Evolutionary conservation across 2,888 invertebrate species (phyloP).

Genomic region (Exephanes ischioxanthus): DNA sequence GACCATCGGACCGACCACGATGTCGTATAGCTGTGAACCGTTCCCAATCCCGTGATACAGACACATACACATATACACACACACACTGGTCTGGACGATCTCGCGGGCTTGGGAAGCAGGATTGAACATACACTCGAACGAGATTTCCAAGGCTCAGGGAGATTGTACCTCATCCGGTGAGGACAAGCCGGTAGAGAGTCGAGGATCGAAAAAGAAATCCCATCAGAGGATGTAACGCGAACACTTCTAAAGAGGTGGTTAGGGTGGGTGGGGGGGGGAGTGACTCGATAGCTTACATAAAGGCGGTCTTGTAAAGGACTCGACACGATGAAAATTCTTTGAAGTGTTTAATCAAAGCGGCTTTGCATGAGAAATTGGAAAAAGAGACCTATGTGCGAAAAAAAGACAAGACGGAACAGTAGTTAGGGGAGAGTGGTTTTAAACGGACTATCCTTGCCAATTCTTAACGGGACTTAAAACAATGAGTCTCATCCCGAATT

Average conservation of each 20-base stretch:
- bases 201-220: conserved; percentile 38
- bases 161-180: conserved; percentile 23
- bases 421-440: no score
- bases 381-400: conserved; percentile 8
- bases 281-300: conserved; percentile 34
- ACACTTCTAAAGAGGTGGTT: conserved; percentile 17
- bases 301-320: conserved; percentile 23
- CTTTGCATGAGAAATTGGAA: conserved; percentile 32
- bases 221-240: conserved; percentile 48
- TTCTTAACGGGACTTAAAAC: no score
- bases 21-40: conserved; percentile 58
- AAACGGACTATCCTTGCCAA: no score
- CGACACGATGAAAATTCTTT: conserved; percentile 41
- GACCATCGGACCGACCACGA: conserved; percentile 55
- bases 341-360: conserved; percentile 56
- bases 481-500: no score
- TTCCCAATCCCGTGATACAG: conserved; percentile 66
- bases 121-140: conserved; percentile 37
- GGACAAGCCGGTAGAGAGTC: background rate
- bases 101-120: conserved; percentile 35
- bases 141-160: conserved; percentile 44
- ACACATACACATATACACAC: no score
- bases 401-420: background rate
- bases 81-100: conserved; percentile 22
- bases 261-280: background rate